These are phyloP conservation scores for Furcula furcula DNA, from an alignment of 2,888 invertebrate species.

Conservation along the genomic window DNA sequence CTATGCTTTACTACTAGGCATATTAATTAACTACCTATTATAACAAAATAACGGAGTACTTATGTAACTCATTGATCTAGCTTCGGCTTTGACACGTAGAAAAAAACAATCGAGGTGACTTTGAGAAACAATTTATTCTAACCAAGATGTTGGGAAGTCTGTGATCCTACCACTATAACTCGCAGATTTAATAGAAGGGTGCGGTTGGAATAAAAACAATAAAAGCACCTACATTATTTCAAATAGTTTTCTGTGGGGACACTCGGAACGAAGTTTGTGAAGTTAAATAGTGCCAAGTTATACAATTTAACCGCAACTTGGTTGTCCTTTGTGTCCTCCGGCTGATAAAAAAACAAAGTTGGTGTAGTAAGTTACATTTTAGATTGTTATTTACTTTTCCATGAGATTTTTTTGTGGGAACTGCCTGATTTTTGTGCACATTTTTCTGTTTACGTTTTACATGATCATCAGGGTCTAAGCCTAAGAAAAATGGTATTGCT, in stretches of 20 bases:
- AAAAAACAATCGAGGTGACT: too few species aligned
- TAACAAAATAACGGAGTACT: too few species aligned
- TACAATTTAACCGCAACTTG: slow-evolving; percentile 59
- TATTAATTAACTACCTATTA: too few species aligned
- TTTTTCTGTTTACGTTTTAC: too few species aligned
- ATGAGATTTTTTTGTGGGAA: too few species aligned
- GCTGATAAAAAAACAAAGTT: slow-evolving; percentile 44
- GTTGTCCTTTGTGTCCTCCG: slow-evolving; percentile 42
- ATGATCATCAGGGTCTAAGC: too few species aligned
- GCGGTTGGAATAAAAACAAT: slow-evolving; percentile 48
- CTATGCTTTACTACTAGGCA: too few species aligned
- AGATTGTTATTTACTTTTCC: too few species aligned
- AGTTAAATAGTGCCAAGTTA: slow-evolving; percentile 68
- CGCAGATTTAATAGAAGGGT: slow-evolving; percentile 37
- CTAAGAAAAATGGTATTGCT: too few species aligned
- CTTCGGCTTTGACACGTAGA: too few species aligned
- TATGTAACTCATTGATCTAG: too few species aligned
- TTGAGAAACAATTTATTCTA: slow-evolving; percentile 10
- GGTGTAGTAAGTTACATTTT: slow-evolving; percentile 36
- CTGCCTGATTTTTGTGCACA: too few species aligned
- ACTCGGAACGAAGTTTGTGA: slow-evolving; percentile 46
- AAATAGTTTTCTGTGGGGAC: slow-evolving; percentile 45
- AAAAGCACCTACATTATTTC: slow-evolving; percentile 30
- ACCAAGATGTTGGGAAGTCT: slow-evolving; percentile 28
- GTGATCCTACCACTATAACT: slow-evolving; percentile 20